phyloP scores from a whole-genome alignment of 2,113 vertebrate species.

The Sander lucioperca region DNA sequence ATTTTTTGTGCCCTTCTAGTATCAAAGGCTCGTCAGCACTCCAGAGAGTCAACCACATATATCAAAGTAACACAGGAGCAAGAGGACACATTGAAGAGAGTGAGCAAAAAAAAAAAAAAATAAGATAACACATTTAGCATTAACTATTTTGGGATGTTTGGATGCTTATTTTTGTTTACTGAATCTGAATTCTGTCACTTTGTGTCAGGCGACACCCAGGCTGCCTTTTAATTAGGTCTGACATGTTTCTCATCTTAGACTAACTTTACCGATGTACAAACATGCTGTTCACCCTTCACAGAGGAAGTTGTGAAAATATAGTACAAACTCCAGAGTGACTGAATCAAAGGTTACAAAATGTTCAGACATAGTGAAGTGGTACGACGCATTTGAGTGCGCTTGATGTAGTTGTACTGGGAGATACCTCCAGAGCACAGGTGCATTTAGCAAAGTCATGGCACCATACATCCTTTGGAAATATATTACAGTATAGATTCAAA shows the following conservation, averaged over 20 bases:
- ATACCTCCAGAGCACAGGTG: slow-evolving; percentile 43
- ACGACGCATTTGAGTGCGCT: slow-evolving; percentile 35
- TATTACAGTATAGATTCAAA: not conserved
- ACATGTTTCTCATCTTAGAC: slow-evolving; percentile 80
- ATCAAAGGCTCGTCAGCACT: slow-evolving; percentile 82
- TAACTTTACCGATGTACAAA: slow-evolving; percentile 83
- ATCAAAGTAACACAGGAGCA: slow-evolving; percentile 84
- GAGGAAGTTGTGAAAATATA: slow-evolving; percentile 78
- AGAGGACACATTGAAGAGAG: slow-evolving; percentile 73
- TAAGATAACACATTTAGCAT: slow-evolving; percentile 69
- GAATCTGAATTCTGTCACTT: slow-evolving; percentile 78
- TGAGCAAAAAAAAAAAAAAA: slow-evolving; percentile 21
- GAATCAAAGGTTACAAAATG: slow-evolving; percentile 85
- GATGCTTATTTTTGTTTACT: slow-evolving; percentile 83
- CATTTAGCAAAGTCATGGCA: not conserved
- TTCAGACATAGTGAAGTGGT: slow-evolving; percentile 70
- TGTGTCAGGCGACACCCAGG: slow-evolving; percentile 72
- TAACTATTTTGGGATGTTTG: slow-evolving; percentile 82
- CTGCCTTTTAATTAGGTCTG: slow-evolving; percentile 79
- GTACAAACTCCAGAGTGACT: slow-evolving; percentile 77
- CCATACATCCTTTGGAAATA: slow-evolving; percentile 11
- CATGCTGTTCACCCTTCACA: slow-evolving; percentile 78
- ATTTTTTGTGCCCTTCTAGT: slow-evolving; percentile 83
- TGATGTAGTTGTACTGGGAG: slow-evolving; percentile 28
- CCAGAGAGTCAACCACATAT: slow-evolving; percentile 78